Evolutionary conservation across 2,888 invertebrate species (phyloP).

Genomic region (Spilarctia lutea): DNA sequence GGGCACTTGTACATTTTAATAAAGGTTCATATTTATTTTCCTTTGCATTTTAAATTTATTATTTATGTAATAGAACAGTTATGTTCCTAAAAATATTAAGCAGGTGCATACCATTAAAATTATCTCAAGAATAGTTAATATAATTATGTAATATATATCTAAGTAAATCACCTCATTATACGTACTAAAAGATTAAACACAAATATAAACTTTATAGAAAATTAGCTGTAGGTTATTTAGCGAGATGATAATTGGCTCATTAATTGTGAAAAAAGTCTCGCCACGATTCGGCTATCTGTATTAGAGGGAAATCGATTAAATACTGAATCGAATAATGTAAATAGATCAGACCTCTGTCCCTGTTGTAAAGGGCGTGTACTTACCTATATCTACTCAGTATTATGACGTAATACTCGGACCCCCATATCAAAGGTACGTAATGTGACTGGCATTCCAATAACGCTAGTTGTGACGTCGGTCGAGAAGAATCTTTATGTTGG

Average conservation of each 20-base stretch:
- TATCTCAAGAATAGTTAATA: not conserved
- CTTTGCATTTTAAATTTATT: not conserved
- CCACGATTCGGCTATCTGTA: not conserved
- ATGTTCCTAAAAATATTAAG: not conserved
- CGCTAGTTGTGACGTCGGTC: constrained; percentile 26
- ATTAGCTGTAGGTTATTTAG: not conserved
- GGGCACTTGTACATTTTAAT: no score
- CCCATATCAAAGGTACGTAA: constrained; percentile 24
- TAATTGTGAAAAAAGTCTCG: not conserved
- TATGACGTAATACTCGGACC: constrained; percentile 17
- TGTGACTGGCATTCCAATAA: constrained; percentile 42
- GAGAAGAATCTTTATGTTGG: constrained; percentile 16
- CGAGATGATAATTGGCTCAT: not conserved
- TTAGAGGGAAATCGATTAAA: not conserved
- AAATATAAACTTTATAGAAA: not conserved
- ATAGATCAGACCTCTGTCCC: not conserved
- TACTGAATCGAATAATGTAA: not conserved
- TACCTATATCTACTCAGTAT: not conserved
- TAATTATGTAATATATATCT: not conserved
- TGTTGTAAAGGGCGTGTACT: not conserved
- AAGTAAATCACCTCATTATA: no score
- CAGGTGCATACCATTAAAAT: not conserved
- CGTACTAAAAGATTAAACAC: not conserved
- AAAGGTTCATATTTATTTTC: no score
- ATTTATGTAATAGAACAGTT: not conserved